These are phyloP conservation scores for Tetheella fluctuosa DNA, from an alignment of 2,888 invertebrate species.

Conservation along the genomic window DNA sequence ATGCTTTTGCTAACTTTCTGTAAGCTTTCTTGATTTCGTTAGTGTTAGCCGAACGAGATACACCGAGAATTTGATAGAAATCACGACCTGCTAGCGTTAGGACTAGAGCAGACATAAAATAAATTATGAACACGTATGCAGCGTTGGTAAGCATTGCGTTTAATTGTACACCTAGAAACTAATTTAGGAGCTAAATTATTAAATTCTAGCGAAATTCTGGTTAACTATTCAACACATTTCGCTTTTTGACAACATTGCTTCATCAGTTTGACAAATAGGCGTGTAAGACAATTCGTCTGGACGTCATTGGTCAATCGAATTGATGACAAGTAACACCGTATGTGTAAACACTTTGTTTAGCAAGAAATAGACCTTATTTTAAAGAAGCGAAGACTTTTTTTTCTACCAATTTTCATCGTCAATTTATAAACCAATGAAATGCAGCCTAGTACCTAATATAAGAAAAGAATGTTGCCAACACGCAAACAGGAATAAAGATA, in stretches of 20 bases:
- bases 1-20: conserved; percentile 95
- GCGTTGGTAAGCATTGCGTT: conserved; percentile 69
- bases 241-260: conserved; percentile 52
- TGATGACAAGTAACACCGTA: not conserved
- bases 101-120: conserved; percentile 66
- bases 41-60: conserved; percentile 92
- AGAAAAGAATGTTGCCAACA: no score
- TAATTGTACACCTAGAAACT: conserved; percentile 55
- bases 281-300: conserved; percentile 73
- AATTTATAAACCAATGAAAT: conserved; percentile 42
- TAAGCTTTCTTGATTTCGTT: conserved; percentile 99
- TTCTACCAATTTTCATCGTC: conserved; percentile 11
- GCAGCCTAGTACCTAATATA: conserved; percentile 55
- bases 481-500: no score
- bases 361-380: not conserved
- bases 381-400: conserved; percentile 16
- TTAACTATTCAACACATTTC: conserved; percentile 59
- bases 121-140: conserved; percentile 67
- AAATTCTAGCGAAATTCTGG: conserved; percentile 39
- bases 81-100: conserved; percentile 89
- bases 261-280: conserved; percentile 58
- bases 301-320: conserved; percentile 55
- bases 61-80: conserved; percentile 96
- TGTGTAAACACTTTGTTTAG: not conserved
- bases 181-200: conserved; percentile 49